Conservation (phyloP, 2,888 invertebrate species). For the Amaurobius ferox region DNA sequence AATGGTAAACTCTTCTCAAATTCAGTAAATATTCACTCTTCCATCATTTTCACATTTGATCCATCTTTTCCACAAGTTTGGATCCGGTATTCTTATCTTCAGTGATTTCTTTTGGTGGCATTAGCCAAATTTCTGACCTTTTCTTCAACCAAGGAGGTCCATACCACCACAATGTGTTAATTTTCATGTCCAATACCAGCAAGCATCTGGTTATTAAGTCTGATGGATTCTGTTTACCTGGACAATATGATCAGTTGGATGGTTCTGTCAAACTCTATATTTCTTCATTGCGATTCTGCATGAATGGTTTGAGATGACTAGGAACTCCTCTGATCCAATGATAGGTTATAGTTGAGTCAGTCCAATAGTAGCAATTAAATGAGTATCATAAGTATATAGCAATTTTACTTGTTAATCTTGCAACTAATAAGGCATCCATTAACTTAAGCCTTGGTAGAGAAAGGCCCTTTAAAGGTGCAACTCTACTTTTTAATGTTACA, state of each 20-base stretch:
- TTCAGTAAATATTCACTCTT: no score
- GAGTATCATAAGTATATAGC: neutral
- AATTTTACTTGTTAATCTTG: slow-evolving; percentile 11
- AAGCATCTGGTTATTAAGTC: slow-evolving; percentile 75
- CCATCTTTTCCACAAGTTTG: no score
- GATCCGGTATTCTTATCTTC: neutral
- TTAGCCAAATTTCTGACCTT: neutral
- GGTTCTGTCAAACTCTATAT: neutral
- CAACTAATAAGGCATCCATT: neutral
- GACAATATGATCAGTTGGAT: neutral
- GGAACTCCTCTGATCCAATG: slow-evolving; percentile 14
- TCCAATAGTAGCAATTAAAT: no score
- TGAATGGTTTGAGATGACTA: neutral
- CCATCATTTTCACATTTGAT: no score
- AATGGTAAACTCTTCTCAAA: no score
- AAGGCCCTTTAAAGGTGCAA: neutral
- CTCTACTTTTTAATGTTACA: slow-evolving; percentile 18
- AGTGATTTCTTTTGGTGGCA: neutral
- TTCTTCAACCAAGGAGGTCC: slow-evolving; percentile 62
- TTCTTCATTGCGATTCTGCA: neutral
- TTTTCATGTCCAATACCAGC: slow-evolving; percentile 38
- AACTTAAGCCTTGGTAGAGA: neutral
- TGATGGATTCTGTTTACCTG: slow-evolving; percentile 74
- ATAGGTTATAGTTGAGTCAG: neutral
- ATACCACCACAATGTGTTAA: slow-evolving; percentile 65